phyloP scores from a whole-genome alignment of 2,113 vertebrate species.

The Rousettus leschenaultii region DNA sequence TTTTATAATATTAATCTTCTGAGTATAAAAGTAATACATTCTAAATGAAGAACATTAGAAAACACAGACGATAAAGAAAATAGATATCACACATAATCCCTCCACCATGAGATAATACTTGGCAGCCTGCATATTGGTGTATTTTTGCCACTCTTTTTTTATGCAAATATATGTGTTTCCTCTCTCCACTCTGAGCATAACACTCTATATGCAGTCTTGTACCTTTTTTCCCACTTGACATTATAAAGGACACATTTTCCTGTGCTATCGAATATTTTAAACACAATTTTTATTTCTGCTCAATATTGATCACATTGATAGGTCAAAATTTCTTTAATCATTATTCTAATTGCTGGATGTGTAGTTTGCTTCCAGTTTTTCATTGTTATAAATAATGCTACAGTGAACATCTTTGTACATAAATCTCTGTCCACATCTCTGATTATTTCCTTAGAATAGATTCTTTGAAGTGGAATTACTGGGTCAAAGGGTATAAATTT shows the following conservation, averaged over 20 bases:
- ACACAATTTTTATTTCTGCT: conserved; percentile 34
- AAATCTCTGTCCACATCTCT: not conserved
- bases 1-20: conserved; percentile 51
- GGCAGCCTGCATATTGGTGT: not conserved
- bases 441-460: conserved; percentile 43
- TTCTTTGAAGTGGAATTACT: conserved; percentile 27
- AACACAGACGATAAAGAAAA: conserved; percentile 25
- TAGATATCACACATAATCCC: not conserved
- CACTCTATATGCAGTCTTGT: not conserved
- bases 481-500: not conserved
- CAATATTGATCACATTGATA: not conserved
- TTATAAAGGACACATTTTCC: conserved; percentile 1
- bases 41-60: conserved; percentile 22
- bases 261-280: conserved; percentile 43
- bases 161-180: not conserved
- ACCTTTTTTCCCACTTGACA: not conserved
- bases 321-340: not conserved
- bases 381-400: conserved; percentile 49
- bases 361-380: not conserved
- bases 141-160: not conserved
- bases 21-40: conserved; percentile 21
- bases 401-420: conserved; percentile 42
- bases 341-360: conserved; percentile 35
- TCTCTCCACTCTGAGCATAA: not conserved
- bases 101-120: not conserved